Evolutionary conservation across 1,140 invertebrate genomes (phyloP).

Genomic region (Drosophila parvula): DNA sequence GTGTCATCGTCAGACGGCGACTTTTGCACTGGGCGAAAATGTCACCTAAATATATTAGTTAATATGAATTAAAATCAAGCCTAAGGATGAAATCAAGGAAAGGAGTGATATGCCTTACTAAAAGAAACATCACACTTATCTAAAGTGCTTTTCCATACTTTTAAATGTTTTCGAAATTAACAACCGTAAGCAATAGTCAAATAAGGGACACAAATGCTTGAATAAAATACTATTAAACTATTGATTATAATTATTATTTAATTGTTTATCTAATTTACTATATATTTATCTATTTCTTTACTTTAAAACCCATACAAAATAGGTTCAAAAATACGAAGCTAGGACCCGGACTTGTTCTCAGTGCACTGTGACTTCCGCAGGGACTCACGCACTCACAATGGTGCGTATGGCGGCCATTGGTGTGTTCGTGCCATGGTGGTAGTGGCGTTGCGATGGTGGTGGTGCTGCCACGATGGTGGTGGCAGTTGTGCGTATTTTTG

Average conservation of each 20-base stretch:
- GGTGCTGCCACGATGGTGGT: constrained; percentile 39
- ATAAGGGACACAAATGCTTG: too few species aligned
- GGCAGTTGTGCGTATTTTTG: constrained; percentile 83
- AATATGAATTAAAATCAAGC: too few species aligned
- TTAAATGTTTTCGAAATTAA: background rate
- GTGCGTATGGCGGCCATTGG: constrained; percentile 53
- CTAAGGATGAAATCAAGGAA: too few species aligned
- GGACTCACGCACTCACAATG: constrained; percentile 39
- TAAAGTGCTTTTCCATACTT: too few species aligned
- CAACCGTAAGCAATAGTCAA: too few species aligned
- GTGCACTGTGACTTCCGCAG: constrained; percentile 25
- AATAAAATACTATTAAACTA: background rate
- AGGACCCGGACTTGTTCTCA: background rate
- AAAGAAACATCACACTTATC: too few species aligned
- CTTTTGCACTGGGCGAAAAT: constrained; percentile 42
- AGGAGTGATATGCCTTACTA: too few species aligned
- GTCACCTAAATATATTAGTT: too few species aligned
- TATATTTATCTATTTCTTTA: rapidly evolving
- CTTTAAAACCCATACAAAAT: background rate
- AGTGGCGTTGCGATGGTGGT: constrained; percentile 28
- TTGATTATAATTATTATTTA: background rate
- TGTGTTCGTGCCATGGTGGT: constrained; percentile 38
- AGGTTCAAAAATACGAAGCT: background rate
- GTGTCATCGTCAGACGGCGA: constrained; percentile 73
- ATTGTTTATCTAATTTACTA: background rate